Evolutionary conservation across 2,797 vertebrate genomes (phyloP), one percentile per base, ranked within the genome.

Genomic region (Lepilemur ruficaudatus): DNA sequence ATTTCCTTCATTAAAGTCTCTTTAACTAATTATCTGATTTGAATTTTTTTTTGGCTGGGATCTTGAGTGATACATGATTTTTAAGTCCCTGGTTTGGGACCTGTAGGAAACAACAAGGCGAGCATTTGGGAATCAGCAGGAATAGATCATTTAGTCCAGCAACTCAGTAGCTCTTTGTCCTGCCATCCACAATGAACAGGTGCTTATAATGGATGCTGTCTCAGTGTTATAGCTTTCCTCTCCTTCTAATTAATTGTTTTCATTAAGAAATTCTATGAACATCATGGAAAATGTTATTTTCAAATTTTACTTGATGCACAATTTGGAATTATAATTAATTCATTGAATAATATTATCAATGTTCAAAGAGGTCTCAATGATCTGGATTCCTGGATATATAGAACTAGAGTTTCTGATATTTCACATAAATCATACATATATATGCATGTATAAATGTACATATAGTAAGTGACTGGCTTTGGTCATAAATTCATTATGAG

Each of bases 181-280:
- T 35, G 18, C n/a, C 15, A n/a, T n/a, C 22, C 2, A 14, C 46
- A 38, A 3, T 46, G 63, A 91, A 50, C 72, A 38, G 48, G 4
- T 93, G n/a, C 88, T 91, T 79, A 12, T 83, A 52, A 80, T 76
- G 32, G 52, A n/a, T 84, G 63, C 6, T 89, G 15, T 46, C 38
- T 82, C 59, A 69, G 28, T 65, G 32, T 43, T 69, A 46, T 25
- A 5, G 48, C 32, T 12, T 87, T 81, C 5, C 30, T 94, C 32
- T 91, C n/a, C 63, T 93, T 89, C 84, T 63, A 25, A 67, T 41
- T n/a, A 63, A 10, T 90, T 84, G 13, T 83, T 92, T 92, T 50
- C 48, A 78, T 76, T 50, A 85, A 78, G 61, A 73, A 97, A 78
- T 76, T 72, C 67, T 57, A n/a, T 73, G 48, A 92, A 69, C 4